Evolutionary conservation across 2,888 invertebrate genomes (phyloP), one percentile per base, ranked within the genome.

Genomic region (Reticulitermes lucifugus): DNA sequence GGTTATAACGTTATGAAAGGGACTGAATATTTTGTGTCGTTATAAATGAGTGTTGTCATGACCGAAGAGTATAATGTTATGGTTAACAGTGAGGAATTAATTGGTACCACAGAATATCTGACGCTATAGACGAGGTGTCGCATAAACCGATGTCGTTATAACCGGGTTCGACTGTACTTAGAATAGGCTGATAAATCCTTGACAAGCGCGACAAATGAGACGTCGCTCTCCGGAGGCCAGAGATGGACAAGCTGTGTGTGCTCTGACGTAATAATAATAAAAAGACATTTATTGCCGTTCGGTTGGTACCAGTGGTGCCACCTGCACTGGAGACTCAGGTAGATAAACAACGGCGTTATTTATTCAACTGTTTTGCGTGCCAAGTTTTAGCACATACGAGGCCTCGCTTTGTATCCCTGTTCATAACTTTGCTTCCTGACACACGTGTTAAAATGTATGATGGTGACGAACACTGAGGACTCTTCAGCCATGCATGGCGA

Each of bases 251-350:
- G 73, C 14, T 35, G 14, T 73, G 73, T 73, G 5, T 46, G n/a
- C 46, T 77, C 43, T 77, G 77, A 77, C 22, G 77, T 77, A 77
- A 77, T 77, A 77, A 77, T 77, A n/a, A 77, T 77, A 77, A 77
- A 21, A n/a, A 51, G 22, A 25, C 25, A 77, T 77, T 77, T 77
- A 77, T 46, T 77, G 18, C 77, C 25, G 46, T 21, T 35, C 43
- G 46, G 77, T 46, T n/a, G 77, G 77, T 41, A 46, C 73, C 41
- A 41, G 35, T 41, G 21, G 41, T 12, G 41, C 73, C 73, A 73
- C 73, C 41, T 73, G 73, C 41, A 41, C 41, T 73, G 41, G 35
- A 29, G 14, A 41, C 41, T 29, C 10, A 73, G 21, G 21, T 41
- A 10, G n/a, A 70, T 70, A 70, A 70, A 25, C 70, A 70, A 70